Percentiles rank a stretch among this genome's conserved stretches.
Conservation (phyloP, 2,888 invertebrate genomes). For the Pollenia amentaria region DNA sequence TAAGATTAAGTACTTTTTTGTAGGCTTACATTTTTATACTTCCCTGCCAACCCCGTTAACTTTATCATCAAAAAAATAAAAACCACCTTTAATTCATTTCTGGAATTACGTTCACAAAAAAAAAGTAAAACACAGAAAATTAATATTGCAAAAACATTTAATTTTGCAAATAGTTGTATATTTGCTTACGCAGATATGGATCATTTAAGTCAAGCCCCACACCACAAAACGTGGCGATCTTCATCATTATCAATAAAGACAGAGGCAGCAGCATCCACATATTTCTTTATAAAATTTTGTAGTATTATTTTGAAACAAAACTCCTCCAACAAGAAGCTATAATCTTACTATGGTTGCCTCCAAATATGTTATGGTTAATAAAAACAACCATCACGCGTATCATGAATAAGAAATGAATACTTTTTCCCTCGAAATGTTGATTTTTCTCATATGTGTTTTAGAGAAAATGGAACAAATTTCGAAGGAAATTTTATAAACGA, state of each 20-base stretch:
- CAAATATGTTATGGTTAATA: no score
- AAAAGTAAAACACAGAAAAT: constrained; percentile 45
- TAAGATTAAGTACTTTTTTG: constrained; percentile 24
- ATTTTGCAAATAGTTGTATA: constrained; percentile 67
- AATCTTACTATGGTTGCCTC: no score
- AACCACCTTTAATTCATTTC: constrained; percentile 51
- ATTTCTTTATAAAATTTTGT: no score
- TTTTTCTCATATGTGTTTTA: no score
- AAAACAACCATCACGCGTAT: no score
- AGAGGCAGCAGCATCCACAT: constrained; percentile 8
- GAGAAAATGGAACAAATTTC: no score
- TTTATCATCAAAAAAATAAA: constrained; percentile 21
- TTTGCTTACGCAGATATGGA: constrained; percentile 73
- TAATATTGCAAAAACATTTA: constrained; percentile 73
- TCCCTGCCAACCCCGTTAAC: constrained; percentile 46
- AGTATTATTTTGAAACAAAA: no score
- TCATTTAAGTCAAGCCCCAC: constrained; percentile 65
- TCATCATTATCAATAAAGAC: constrained; percentile 46
- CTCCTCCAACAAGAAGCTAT: no score
- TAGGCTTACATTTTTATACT: constrained; percentile 13
- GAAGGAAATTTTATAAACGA: no score
- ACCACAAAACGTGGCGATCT: constrained; percentile 53
- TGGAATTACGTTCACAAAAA: constrained; percentile 24
- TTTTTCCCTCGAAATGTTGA: no score
- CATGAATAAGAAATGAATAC: no score